Conservation (phyloP, 2,888 invertebrate genomes). For the Caenorhabditis sp. region DNA sequence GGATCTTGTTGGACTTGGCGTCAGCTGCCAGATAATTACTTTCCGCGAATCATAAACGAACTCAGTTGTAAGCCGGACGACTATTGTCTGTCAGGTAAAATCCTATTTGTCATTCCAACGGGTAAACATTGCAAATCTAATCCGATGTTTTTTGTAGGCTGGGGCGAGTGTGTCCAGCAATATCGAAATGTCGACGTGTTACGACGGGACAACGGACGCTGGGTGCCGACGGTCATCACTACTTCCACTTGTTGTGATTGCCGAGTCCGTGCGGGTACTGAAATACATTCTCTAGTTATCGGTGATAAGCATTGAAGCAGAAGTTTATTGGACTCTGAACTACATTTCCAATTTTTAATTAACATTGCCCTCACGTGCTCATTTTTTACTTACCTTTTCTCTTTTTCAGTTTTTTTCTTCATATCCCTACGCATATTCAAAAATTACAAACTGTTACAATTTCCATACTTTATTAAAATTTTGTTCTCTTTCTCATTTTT, state of each 20-base stretch:
- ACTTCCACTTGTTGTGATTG: conserved; percentile 81
- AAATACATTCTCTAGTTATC: conserved; percentile 76
- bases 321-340: neutral
- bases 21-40: conserved; percentile 78
- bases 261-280: conserved; percentile 77
- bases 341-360: neutral
- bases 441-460: too few relatives aligned
- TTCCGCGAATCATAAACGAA: conserved; percentile 79
- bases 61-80: conserved; percentile 78
- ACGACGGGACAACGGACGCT: conserved; percentile 70
- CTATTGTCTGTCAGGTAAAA: conserved; percentile 78
- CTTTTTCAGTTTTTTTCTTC: neutral
- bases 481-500: neutral
- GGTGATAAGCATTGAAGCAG: conserved; percentile 67
- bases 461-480: too few relatives aligned
- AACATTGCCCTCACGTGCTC: conserved; percentile 35
- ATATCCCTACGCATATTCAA: conserved; percentile 8
- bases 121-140: neutral
- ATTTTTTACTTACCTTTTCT: conserved; percentile 23
- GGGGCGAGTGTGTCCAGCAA: conserved; percentile 81
- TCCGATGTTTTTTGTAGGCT: conserved; percentile 68
- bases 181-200: conserved; percentile 81
- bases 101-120: neutral
- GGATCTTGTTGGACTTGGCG: conserved; percentile 81
- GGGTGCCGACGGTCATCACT: conserved; percentile 80